phyloP scores from a whole-genome alignment of 2,113 vertebrate genomes.

The pig (Sus scrofa) region DNA sequence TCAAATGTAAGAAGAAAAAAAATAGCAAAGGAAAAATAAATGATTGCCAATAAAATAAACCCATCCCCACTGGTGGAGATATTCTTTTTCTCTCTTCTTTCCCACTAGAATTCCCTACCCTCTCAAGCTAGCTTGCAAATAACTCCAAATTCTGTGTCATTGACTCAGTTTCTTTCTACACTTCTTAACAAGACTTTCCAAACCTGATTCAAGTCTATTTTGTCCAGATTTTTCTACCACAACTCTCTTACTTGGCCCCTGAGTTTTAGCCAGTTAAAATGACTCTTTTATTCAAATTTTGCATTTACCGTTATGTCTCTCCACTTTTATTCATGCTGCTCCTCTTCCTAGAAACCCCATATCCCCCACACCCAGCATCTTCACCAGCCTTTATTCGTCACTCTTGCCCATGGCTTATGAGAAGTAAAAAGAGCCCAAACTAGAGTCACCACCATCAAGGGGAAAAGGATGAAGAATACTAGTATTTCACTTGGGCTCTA shows the following conservation, averaged over 20 bases:
- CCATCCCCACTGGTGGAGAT: neutral
- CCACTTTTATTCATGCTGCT: neutral
- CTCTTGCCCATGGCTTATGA: neutral
- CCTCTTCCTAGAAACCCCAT: neutral
- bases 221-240: neutral
- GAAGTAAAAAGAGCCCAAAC: slow-evolving; percentile 35
- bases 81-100: neutral
- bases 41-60: neutral
- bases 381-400: neutral
- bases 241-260: neutral
- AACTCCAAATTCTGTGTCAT: neutral
- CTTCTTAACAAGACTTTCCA: neutral
- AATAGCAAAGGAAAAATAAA: neutral
- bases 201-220: neutral
- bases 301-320: neutral
- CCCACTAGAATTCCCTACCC: neutral
- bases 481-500: neutral
- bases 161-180: neutral
- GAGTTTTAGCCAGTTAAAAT: neutral
- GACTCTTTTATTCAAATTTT: neutral
- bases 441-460: neutral
- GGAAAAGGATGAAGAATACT: neutral
- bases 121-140: neutral
- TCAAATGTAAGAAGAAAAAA: neutral
- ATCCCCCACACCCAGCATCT: neutral